Base-by-base conservation (phyloP, 2,113 vertebrate species). In the Glareola pratincola region DNA sequence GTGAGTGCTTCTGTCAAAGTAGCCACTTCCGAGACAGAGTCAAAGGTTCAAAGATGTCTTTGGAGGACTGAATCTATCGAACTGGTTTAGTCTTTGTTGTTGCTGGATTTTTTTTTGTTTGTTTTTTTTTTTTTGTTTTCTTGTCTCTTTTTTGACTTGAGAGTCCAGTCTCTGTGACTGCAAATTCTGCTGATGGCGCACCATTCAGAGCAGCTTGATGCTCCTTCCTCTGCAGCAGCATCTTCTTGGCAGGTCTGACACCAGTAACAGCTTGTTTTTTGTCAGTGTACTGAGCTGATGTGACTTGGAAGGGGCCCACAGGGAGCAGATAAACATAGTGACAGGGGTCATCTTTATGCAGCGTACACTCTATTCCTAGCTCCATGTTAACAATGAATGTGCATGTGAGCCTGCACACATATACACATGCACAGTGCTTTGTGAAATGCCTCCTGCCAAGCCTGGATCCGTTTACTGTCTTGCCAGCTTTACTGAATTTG, bases 241-340 rank as follows among this genome's bases (percentile, higher is more conserved):
- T 37, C 66, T 50, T 87, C 77, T 94, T 94, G 94, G 87, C 94
- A 97, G 74, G 50, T 73, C 84, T 97, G 92, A 96, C 91, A 94
- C 81, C 86, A 94, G 62, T 82, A 96, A 94, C 91, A 93, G 95
- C 91, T 97, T 95, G 80, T 53, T 97, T 97, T 95, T 95, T 96
- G 80, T 97, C 86, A 73, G 48, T 66, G 71, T 82, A 41, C 87
- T 93, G 87, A 97, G 89, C 54, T 26, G 34, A 47, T 95, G 81
- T 95, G 97, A 96, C 89, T 57, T 85, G 66, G 84, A 91, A 92
- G 84, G 37, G 53, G 60, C 87, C 84, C 81, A 90, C 57, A 69
- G 80, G 71, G 74, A 93, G 59, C 67, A 88, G 91, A 88, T 85
- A 73, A 92, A 88, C 63, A 34, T n/a, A 80, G 92, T 84, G 85